Evolutionary conservation across 2,888 invertebrate species (phyloP), one percentile per base, ranked within the genome.

Genomic region (Caenorhabditis macrosperma): DNA sequence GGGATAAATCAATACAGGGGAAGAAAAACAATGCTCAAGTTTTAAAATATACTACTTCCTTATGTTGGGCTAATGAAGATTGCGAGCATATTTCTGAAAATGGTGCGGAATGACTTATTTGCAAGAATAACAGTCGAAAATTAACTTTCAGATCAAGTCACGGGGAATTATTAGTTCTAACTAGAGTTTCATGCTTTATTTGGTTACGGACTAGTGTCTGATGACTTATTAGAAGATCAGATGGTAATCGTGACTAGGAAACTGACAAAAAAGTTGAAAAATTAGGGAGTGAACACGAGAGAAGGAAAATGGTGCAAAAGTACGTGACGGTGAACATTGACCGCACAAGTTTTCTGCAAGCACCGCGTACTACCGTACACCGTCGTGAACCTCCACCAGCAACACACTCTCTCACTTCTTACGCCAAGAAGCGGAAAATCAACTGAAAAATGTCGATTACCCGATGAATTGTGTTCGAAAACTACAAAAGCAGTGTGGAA

Each of bases 291-390:
- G 52, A 28, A 35, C 20, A 61, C 15, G 46, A 41, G 20, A 66
- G 50, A 55, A 48, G n/a, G 9, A 20, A 6, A 61, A 35, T 41
- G 44, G 79, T 79, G 79, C 68, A 64, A 74, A 64, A 69, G 38
- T 74, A 64, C 79, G 79, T 79, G 64, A 74, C 10, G 24, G 64
- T 75, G 79, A 75, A 80, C 75, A 80, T 60, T 50, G 79, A 71
- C 79, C 75, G 79, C 71, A 54, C 79, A 63, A 59, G 57, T 59
- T 48, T 63, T 75, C 72, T 66, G 79, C 79, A 80, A 75, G 75
- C 79, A 80, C 79, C 38, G 52, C 61, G 12, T 33, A 26, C 44
- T 61, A 79, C 79, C 44, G 79, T 79, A 79, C 60, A 26, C 67
- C 52, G 46, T 57, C 26, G 28, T 59, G 60, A 22, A 52, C 57